Conservation (phyloP, 2,113 vertebrate genomes). For the Ceyx margarethae region DNA sequence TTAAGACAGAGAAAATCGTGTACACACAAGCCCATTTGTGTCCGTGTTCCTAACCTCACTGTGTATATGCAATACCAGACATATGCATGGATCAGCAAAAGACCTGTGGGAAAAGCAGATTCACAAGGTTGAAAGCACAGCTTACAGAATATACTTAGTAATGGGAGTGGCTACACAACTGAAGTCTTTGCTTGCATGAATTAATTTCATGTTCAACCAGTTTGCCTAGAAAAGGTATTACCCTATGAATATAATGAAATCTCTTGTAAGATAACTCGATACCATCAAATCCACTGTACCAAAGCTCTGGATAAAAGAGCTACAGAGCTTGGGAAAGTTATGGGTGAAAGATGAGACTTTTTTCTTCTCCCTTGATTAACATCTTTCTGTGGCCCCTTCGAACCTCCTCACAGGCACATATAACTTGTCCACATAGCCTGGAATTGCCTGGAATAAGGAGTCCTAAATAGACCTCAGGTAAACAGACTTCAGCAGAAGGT, state of each 20-base stretch:
- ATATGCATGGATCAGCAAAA: conserved; percentile 44
- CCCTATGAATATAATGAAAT: not conserved
- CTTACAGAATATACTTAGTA: not conserved
- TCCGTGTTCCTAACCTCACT: not conserved
- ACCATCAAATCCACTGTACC: conserved; percentile 11
- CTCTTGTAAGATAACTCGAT: conserved; percentile 45
- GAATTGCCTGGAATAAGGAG: not conserved
- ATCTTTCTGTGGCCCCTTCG: not conserved
- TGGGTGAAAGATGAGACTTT: not conserved
- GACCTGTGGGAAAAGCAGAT: conserved; percentile 55
- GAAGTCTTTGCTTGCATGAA: conserved; percentile 34
- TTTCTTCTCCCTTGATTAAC: not conserved
- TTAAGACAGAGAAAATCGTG: not conserved
- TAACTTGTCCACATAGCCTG: not conserved
- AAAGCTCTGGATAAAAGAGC: not conserved
- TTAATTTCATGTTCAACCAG: conserved; percentile 57
- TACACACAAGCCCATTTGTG: not conserved
- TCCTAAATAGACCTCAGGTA: not conserved
- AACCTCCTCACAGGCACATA: fast-evolving
- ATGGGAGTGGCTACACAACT: conserved; percentile 40
- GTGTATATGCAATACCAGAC: not conserved
- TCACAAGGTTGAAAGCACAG: conserved; percentile 11
- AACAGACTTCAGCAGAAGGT: not conserved
- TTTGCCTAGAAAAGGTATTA: conserved; percentile 60
- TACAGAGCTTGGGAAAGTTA: not conserved